Evolutionary conservation across 2,113 vertebrate genomes (phyloP).

Genomic region (Phaethon lepturus): DNA sequence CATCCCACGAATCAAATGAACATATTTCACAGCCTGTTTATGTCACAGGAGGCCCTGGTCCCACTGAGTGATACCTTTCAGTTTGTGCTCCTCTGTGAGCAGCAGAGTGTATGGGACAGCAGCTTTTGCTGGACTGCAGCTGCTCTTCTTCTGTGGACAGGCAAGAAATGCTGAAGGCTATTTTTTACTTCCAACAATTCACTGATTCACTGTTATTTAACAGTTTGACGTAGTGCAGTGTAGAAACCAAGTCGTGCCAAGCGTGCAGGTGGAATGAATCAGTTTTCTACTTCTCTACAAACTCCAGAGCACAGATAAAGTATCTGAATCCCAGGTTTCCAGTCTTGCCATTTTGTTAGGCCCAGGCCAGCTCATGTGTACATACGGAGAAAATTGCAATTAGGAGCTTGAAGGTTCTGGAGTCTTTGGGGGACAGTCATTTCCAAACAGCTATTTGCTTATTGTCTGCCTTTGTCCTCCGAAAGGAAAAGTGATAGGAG

Average conservation of each 20-base stretch:
- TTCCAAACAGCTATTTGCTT: background rate
- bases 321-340: background rate
- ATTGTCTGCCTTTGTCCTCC: background rate
- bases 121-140: background rate
- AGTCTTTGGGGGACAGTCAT: no score
- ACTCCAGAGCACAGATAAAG: background rate
- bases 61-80: background rate
- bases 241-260: background rate
- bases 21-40: no score
- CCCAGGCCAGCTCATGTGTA: background rate
- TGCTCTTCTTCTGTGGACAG: background rate
- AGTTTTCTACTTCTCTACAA: background rate
- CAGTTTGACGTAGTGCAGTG: background rate
- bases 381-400: background rate
- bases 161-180: background rate
- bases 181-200: background rate
- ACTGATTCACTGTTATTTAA: background rate
- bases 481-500: background rate
- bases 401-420: background rate
- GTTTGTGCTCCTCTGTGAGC: background rate
- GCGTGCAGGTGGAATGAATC: background rate
- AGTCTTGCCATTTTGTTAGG: background rate
- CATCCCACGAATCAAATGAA: no score
- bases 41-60: background rate
- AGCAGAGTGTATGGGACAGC: background rate